Percentiles rank a stretch among this genome's conserved stretches.
phyloP scores from a whole-genome alignment of 2,797 vertebrate genomes.

The Falco naumanni region DNA sequence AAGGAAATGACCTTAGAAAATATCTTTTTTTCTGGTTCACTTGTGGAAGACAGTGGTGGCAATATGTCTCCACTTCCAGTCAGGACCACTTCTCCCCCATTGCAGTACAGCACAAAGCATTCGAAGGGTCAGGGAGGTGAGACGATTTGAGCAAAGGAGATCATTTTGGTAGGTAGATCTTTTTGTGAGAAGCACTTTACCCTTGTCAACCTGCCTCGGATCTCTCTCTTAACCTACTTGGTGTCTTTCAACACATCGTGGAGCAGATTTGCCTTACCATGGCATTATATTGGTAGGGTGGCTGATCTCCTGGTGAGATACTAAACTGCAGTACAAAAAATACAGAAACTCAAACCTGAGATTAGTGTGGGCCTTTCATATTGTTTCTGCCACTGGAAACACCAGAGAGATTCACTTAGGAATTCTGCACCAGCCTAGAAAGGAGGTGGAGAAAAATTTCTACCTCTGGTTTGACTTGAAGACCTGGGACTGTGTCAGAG shows the following conservation, averaged over 20 bases:
- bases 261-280: not conserved
- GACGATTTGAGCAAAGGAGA: not conserved
- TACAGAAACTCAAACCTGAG: not conserved
- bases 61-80: not conserved
- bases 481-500: too few species aligned
- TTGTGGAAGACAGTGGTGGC: not conserved
- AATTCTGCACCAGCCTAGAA: too few species aligned
- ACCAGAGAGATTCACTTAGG: not conserved
- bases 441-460: too few species aligned
- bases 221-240: not conserved
- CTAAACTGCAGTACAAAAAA: not conserved
- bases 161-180: not conserved
- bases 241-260: not conserved
- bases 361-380: not conserved
- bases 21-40: not conserved
- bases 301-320: not conserved
- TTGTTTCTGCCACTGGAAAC: not conserved
- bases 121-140: not conserved
- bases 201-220: not conserved
- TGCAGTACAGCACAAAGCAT: not conserved
- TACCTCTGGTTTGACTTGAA: too few species aligned
- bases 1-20: not conserved
- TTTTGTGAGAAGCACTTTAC: not conserved
- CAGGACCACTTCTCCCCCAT: not conserved
- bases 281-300: not conserved